Base-by-base conservation (phyloP, 92 coral and sea anemone genomes). In the Chrysogorgia sp. region DNA sequence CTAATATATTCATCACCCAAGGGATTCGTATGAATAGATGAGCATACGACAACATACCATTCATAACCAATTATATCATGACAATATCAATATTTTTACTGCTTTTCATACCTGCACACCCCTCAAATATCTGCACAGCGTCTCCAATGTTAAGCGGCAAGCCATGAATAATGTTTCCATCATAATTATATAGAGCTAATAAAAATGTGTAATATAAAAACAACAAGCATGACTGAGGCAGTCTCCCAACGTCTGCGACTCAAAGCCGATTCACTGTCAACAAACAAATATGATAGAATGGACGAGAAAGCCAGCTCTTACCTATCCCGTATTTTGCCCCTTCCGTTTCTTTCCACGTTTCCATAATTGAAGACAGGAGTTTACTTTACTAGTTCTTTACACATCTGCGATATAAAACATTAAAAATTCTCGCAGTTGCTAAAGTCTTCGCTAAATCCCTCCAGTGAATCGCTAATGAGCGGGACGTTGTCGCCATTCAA, bases 281-380 rank as follows among this genome's bases (percentile, higher is more conserved):
- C 63, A 64, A 34, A 40, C 34, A 48, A 52, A 30, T 48, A 53
- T 40, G 37, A 58, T 48, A 21, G 57, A 12, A 15, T 40, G 48
- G 19, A 2, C 15, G 31, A 17, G n/a, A 21, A 7, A 26, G 52
- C 22, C 30, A 34, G 19, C 9, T 72, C 93, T 30, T 65, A 94
- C 98, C 98, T 23, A 94, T 96, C 31, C 97, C 98, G 83, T 89
- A 94, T 86, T 94, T 94, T 57, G 88, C 94, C 40, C 81, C 81
- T 49, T 79, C 90, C 68, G 98, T 91, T 12, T 85, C 83, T 77
- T 74, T 85, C 98, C 98, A 94, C 34, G 84, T 79, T 80, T 82
- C 90, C 97, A 93, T 93, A 53, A 23, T 56, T 37, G 14, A 34
- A 24, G 40, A 22, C 45, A 52, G 62, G 19, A 4, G 25, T 53